phyloP scores from a whole-genome alignment of 2,797 vertebrate genomes.

The Coilia nasus region DNA sequence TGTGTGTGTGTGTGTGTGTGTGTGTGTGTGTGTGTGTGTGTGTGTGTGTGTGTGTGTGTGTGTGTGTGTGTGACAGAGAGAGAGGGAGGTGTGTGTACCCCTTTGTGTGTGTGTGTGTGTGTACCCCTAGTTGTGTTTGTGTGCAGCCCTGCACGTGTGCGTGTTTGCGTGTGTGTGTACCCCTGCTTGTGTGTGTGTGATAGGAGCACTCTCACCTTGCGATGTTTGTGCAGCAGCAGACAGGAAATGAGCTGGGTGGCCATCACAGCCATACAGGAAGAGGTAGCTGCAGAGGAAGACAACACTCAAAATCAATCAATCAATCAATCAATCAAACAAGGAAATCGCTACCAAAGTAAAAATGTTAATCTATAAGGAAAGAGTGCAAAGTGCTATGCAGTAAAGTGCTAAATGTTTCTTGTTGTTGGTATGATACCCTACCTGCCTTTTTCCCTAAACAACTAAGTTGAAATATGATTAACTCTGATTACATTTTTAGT shows the following conservation, averaged over 20 bases:
- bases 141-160: not conserved
- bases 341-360: not conserved
- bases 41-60: too few species aligned
- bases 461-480: too few species aligned
- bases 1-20: too few species aligned
- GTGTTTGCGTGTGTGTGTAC: too few species aligned
- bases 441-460: too few species aligned
- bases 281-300: conserved; percentile 69
- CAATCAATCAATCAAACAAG: not conserved
- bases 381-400: too few species aligned
- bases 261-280: conserved; percentile 79
- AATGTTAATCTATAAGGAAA: too few species aligned
- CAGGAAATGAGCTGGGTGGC: conserved; percentile 80
- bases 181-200: not conserved
- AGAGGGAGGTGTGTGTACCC: too few species aligned
- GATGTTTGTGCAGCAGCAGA: conserved; percentile 82
- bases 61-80: not conserved
- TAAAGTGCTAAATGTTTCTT: too few species aligned
- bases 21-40: too few species aligned
- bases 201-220: conserved; percentile 68
- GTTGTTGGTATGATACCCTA: too few species aligned
- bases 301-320: not conserved
- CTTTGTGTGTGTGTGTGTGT: not conserved
- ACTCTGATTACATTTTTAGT: too few species aligned
- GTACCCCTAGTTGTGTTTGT: not conserved